phyloP scores from a whole-genome alignment of 2,888 invertebrate species.

The Drosophila tanythrix region DNA sequence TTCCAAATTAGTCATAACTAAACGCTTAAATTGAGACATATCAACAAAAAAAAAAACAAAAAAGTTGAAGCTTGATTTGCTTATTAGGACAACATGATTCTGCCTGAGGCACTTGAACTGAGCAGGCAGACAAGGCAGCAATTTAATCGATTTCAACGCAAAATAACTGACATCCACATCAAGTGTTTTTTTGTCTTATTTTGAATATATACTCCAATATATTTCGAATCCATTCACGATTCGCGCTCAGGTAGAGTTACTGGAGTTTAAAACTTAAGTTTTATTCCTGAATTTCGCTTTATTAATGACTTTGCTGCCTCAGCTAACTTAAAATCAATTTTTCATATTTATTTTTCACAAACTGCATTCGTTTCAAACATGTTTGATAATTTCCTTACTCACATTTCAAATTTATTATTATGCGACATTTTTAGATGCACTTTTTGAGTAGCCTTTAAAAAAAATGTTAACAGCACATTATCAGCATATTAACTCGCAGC shows the following conservation, averaged over 20 bases:
- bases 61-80: slow-evolving; percentile 28
- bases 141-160: not conserved
- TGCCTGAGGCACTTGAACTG: not conserved
- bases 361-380: not conserved
- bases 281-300: not conserved
- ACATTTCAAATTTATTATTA: not conserved
- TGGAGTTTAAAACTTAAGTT: not conserved
- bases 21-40: slow-evolving; percentile 50
- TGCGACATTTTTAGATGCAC: not conserved
- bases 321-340: not conserved
- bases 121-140: not conserved
- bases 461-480: slow-evolving; percentile 47
- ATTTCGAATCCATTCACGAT: not conserved
- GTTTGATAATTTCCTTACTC: not conserved
- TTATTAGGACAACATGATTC: not conserved
- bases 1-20: slow-evolving; percentile 47
- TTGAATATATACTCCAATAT: not conserved
- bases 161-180: not conserved
- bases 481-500: slow-evolving; percentile 44
- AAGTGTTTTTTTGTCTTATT: not conserved
- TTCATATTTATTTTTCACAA: not conserved
- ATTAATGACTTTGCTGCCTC: not conserved
- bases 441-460: slow-evolving; percentile 8
- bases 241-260: not conserved
- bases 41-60: slow-evolving; percentile 7